Percentiles rank a stretch among this genome's conserved stretches.
These are phyloP conservation scores for Vanessa cardui DNA, from an alignment of 2,888 invertebrate species.

Conservation along the genomic window DNA sequence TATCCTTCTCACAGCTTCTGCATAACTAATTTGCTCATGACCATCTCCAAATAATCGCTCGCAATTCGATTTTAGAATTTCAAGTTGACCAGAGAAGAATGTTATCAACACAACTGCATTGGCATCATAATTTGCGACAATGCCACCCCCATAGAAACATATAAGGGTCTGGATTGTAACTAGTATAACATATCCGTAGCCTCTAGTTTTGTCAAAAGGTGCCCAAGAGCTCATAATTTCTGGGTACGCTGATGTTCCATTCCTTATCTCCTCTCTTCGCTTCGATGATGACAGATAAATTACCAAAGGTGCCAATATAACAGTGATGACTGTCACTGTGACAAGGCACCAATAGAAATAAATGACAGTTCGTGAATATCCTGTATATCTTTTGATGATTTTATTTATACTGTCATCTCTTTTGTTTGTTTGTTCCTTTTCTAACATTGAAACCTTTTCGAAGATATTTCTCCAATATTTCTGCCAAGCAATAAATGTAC, in stretches of 20 bases:
- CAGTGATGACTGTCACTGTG: slow-evolving; percentile 58
- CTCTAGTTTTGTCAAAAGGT: slow-evolving; percentile 62
- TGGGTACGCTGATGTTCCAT: slow-evolving; percentile 59
- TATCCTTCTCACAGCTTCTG: slow-evolving; percentile 53
- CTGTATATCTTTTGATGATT: slow-evolving; percentile 56
- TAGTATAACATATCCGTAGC: slow-evolving; percentile 59
- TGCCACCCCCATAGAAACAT: slow-evolving; percentile 68
- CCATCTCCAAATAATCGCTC: slow-evolving; percentile 55
- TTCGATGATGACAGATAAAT: slow-evolving; percentile 53
- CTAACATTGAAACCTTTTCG: slow-evolving; percentile 56
- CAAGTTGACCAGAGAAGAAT: slow-evolving; percentile 70
- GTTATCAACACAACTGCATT: slow-evolving; percentile 68
- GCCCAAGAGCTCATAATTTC: slow-evolving; percentile 73
- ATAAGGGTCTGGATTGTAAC: slow-evolving; percentile 56
- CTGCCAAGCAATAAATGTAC: slow-evolving; percentile 63
- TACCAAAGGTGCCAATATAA: slow-evolving; percentile 61
- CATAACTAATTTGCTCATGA: slow-evolving; percentile 42
- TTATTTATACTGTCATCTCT: slow-evolving; percentile 46
- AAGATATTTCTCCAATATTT: slow-evolving; percentile 58
- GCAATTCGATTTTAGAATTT: slow-evolving; percentile 60
- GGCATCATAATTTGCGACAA: slow-evolving; percentile 69
- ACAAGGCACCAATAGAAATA: slow-evolving; percentile 65
- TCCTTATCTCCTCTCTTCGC: slow-evolving; percentile 46
- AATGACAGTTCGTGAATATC: slow-evolving; percentile 63
- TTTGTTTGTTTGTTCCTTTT: slow-evolving; percentile 53